These are phyloP conservation scores for Stratiomys singularior DNA, from an alignment of 2,888 invertebrate species.

Conservation along the genomic window DNA sequence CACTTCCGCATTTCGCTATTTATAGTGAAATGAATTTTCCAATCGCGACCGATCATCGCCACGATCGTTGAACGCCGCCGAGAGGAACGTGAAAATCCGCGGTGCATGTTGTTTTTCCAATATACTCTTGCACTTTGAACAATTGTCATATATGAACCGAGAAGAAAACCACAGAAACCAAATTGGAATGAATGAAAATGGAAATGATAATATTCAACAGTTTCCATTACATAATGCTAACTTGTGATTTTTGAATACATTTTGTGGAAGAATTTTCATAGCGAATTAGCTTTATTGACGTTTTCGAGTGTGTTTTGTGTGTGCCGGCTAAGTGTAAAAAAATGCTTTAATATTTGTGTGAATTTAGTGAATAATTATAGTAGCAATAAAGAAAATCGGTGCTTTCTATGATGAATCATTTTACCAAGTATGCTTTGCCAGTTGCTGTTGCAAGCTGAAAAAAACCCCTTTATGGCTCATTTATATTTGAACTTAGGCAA, in stretches of 20 bases:
- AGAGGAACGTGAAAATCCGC: neutral
- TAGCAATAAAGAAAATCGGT: no score
- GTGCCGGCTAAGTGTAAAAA: no score
- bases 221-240: neutral
- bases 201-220: neutral
- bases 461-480: no score
- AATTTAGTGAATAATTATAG: no score
- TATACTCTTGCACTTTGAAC: neutral
- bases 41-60: neutral
- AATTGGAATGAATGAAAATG: neutral
- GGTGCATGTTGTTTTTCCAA: conserved; percentile 5
- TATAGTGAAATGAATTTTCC: conserved; percentile 20
- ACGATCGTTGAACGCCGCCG: neutral
- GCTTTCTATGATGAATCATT: no score
- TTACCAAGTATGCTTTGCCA: no score
- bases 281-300: no score
- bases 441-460: no score
- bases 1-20: conserved; percentile 31
- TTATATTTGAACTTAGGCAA: no score
- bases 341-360: no score
- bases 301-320: no score
- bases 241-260: neutral
- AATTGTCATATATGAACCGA: neutral
- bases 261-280: neutral
- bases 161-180: neutral